Evolutionary conservation across 2,113 vertebrate species (phyloP).

Genomic region (Seriola quinqueradiata): DNA sequence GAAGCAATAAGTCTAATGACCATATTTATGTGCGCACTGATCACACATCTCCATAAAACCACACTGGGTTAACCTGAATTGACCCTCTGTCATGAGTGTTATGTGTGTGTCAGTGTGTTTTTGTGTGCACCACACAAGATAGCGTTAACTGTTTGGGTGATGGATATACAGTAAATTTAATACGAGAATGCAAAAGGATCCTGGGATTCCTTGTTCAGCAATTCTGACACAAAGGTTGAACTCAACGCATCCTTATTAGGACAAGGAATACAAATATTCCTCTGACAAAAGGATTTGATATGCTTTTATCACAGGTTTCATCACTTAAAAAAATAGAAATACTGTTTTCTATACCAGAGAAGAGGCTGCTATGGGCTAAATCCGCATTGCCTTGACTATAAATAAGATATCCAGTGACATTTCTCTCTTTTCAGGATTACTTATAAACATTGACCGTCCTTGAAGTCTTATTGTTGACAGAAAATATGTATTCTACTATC

Average conservation of each 20-base stretch:
- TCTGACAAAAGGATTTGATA: neutral
- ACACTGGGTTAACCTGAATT: conserved; percentile 51
- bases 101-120: conserved; percentile 7
- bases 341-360: neutral
- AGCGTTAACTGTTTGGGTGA: neutral
- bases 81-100: conserved; percentile 26
- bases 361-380: neutral
- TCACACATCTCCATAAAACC: conserved; percentile 42
- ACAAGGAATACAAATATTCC: neutral
- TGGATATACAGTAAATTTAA: conserved; percentile 6
- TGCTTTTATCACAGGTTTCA: neutral
- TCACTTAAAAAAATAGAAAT: neutral
- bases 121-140: neutral
- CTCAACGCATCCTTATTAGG: neutral
- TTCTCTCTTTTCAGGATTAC: neutral
- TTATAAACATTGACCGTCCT: neutral
- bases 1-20: conserved; percentile 45
- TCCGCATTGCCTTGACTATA: no score
- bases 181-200: conserved; percentile 7
- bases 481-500: neutral
- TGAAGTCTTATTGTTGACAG: neutral
- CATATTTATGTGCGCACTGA: conserved; percentile 16
- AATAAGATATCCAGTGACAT: neutral
- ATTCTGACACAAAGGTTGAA: neutral
- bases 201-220: neutral